Evolutionary conservation across 2,888 invertebrate species (phyloP).

Genomic region (Rotaria magnacalcarata): DNA sequence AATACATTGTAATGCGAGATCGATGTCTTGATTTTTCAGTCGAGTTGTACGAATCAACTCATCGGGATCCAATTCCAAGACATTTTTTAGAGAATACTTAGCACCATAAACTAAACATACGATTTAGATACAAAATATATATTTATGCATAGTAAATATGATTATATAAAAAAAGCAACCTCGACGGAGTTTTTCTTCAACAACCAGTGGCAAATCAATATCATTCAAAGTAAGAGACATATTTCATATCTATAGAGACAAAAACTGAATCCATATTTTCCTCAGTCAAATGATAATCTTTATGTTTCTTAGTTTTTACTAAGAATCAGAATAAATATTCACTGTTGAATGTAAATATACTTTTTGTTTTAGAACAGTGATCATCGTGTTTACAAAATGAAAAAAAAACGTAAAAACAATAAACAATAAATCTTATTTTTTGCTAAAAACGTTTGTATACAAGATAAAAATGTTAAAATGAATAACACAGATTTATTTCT

Average conservation of each 20-base stretch:
- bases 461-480: too few relatives aligned
- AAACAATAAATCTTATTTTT: too few relatives aligned
- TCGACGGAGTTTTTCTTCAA: background rate
- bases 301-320: background rate
- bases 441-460: too few relatives aligned
- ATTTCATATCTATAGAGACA: background rate
- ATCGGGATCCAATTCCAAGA: background rate
- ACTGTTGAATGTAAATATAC: background rate
- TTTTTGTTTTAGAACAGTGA: background rate
- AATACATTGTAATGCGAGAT: background rate
- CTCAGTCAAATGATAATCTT: background rate
- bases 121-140: background rate
- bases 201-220: background rate
- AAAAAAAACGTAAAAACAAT: background rate
- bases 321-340: background rate
- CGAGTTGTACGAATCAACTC: background rate
- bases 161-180: background rate
- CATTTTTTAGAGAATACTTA: background rate
- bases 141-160: background rate
- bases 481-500: background rate
- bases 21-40: background rate
- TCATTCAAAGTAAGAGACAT: constrained; percentile 19
- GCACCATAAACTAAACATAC: background rate
- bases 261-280: background rate
- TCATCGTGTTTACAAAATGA: background rate